Percentiles rank a stretch among this genome's conserved stretches.
Evolutionary conservation across 2,113 vertebrate species (phyloP).

Genomic region (Cyphomyrus discorhynchus): DNA sequence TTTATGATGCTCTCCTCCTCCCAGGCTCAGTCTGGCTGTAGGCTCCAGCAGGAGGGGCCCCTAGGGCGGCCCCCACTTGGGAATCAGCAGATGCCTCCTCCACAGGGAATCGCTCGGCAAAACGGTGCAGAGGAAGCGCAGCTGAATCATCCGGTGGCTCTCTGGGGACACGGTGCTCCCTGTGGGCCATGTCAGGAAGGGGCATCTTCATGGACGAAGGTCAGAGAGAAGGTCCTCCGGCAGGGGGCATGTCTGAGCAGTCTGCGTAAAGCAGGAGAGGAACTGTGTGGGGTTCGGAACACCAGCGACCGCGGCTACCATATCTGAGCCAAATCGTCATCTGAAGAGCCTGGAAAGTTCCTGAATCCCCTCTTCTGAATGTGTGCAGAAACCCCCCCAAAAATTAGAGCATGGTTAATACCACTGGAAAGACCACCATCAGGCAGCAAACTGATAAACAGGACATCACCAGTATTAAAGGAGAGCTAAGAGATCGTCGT

Average conservation of each 20-base stretch:
- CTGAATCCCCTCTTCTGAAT: background rate
- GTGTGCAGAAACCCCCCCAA: background rate
- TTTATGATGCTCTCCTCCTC: background rate
- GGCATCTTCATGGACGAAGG: background rate
- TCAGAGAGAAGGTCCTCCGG: background rate
- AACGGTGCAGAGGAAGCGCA: background rate
- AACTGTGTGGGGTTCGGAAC: background rate
- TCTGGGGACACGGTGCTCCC: background rate
- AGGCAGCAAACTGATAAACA: background rate
- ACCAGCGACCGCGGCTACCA: background rate
- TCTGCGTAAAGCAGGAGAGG: background rate
- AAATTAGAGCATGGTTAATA: background rate
- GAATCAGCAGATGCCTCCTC: conserved; percentile 1
- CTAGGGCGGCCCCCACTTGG: background rate
- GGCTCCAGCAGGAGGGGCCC: background rate
- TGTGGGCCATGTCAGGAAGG: too few relatives aligned
- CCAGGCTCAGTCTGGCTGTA: background rate
- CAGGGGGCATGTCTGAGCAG: background rate
- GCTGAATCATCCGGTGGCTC: background rate
- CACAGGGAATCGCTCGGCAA: background rate
- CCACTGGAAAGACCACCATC: background rate
- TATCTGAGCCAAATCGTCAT: background rate
- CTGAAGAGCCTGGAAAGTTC: background rate
- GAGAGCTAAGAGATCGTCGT: background rate
- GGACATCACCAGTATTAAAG: background rate